A percentile compares a stretch with the other conserved stretches of the same genome.
These are phyloP conservation scores for Tipula unca DNA, from an alignment of 2,888 invertebrate species.

Conservation along the genomic window DNA sequence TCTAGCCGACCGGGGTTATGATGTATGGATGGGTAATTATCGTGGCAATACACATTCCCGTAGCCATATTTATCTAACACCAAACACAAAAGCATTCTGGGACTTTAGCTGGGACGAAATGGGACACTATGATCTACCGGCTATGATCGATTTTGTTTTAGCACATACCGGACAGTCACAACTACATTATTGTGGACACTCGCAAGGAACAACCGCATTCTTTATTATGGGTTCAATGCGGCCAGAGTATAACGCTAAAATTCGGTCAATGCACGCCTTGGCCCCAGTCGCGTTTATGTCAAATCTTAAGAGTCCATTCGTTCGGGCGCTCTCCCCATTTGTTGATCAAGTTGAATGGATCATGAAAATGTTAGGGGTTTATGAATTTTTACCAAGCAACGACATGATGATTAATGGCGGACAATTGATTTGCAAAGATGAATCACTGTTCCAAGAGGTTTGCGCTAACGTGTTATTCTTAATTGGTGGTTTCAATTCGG, in stretches of 20 bases:
- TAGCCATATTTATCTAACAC: slow-evolving; percentile 41
- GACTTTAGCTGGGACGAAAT: slow-evolving; percentile 51
- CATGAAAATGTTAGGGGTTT: slow-evolving; percentile 29
- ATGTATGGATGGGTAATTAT: slow-evolving; percentile 56
- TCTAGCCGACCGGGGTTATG: slow-evolving; percentile 45
- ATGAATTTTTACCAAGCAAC: slow-evolving; percentile 54
- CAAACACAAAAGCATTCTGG: slow-evolving; percentile 34
- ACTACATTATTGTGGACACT: slow-evolving; percentile 54
- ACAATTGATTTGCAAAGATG: slow-evolving; percentile 41
- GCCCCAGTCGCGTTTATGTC: slow-evolving; percentile 61
- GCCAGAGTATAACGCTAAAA: slow-evolving; percentile 44
- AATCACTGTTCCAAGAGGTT: slow-evolving; percentile 36
- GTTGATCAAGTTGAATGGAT: slow-evolving; percentile 31
- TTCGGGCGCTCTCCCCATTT: slow-evolving; percentile 38
- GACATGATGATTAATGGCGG: slow-evolving; percentile 44
- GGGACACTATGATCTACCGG: slow-evolving; percentile 49
- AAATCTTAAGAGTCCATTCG: slow-evolving; percentile 43
- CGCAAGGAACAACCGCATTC: slow-evolving; percentile 47
- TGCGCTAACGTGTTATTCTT: slow-evolving; percentile 61
- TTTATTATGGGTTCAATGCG: slow-evolving; percentile 41
- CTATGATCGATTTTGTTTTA: slow-evolving; percentile 51
- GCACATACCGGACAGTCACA: slow-evolving; percentile 40
- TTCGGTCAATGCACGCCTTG: slow-evolving; percentile 43
- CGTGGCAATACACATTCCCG: slow-evolving; percentile 55
- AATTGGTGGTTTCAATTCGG: slow-evolving; percentile 41